Evolutionary conservation across 35 echinoderm and acorn worm species (phyloP).

Genomic region (Heliocidaris erythrogramma): DNA sequence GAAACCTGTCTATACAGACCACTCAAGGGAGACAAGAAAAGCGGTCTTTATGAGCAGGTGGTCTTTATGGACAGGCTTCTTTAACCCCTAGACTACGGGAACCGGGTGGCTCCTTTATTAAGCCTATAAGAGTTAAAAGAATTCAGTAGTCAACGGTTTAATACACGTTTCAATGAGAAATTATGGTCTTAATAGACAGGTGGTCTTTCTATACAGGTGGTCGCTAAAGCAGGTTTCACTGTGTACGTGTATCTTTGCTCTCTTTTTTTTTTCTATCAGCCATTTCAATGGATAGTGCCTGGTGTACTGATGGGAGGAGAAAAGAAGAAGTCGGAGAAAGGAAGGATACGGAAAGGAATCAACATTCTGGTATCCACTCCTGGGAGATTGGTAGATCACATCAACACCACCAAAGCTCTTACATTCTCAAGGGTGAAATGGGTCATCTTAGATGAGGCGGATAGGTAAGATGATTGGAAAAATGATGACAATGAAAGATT

Average conservation of each 20-base stretch:
- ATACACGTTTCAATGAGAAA: too few species aligned
- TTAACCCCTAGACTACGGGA: too few species aligned
- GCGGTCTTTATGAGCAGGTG: too few species aligned
- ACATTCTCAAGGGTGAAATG: slow-evolving; percentile 61
- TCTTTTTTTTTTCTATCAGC: slow-evolving; percentile 50
- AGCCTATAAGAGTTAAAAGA: too few species aligned
- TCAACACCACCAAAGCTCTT: slow-evolving; percentile 63
- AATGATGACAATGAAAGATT: not conserved
- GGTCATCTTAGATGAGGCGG: slow-evolving; percentile 93
- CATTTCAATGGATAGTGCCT: slow-evolving; percentile 94
- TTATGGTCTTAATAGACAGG: too few species aligned
- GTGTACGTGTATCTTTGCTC: not conserved
- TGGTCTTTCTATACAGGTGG: too few species aligned
- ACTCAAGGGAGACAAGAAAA: too few species aligned
- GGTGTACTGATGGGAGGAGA: slow-evolving; percentile 90
- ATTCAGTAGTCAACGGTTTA: too few species aligned
- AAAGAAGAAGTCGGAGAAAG: slow-evolving; percentile 93
- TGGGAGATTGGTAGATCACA: slow-evolving; percentile 88
- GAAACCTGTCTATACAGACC: too few species aligned
- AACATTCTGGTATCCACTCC: slow-evolving; percentile 94
- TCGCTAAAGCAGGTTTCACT: too few species aligned
- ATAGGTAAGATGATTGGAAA: slow-evolving; percentile 63
- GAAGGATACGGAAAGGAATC: slow-evolving; percentile 78
- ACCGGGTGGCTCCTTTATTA: too few species aligned
- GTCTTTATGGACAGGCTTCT: too few species aligned